Evolutionary conservation across 2,797 vertebrate genomes (phyloP).

Genomic region (Myripristis murdjan): DNA sequence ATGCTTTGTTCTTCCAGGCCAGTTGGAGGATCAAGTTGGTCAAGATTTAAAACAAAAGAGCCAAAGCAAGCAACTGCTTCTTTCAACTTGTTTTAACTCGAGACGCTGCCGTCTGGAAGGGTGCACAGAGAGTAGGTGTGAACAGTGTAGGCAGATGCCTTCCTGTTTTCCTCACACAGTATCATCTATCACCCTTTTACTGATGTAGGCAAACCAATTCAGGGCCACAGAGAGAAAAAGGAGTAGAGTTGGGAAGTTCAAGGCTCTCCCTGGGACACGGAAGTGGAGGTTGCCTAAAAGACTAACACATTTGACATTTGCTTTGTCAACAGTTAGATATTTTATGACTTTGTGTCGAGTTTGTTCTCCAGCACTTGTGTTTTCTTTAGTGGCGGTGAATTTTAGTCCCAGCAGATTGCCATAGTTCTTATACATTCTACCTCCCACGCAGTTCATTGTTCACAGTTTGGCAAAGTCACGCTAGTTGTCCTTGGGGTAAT

Average conservation of each 20-base stretch:
- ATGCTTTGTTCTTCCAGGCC: conserved; percentile 43
- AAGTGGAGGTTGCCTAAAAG: conserved; percentile 56
- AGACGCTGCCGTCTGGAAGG: too few relatives aligned
- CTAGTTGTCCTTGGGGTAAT: conserved; percentile 73
- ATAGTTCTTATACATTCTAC: conserved; percentile 54
- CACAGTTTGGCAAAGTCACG: conserved; percentile 74
- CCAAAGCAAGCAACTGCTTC: conserved; percentile 35
- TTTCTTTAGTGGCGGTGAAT: conserved; percentile 62
- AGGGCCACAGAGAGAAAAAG: conserved; percentile 46
- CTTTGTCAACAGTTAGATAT: conserved; percentile 71
- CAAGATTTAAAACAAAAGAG: conserved; percentile 31
- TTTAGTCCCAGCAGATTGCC: conserved; percentile 52
- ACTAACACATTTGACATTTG: conserved; percentile 72
- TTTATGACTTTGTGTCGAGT: conserved; percentile 66
- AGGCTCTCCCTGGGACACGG: conserved; percentile 43
- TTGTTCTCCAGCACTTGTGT: conserved; percentile 59
- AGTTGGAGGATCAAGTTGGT: too few relatives aligned
- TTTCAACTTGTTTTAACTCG: conserved; percentile 53
- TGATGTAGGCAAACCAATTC: too few relatives aligned
- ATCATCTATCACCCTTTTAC: too few relatives aligned
- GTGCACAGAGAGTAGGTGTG: conserved; percentile 48
- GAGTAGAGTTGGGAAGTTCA: conserved; percentile 36
- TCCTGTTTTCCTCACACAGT: too few relatives aligned
- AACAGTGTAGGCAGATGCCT: conserved; percentile 51
- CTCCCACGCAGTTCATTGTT: conserved; percentile 70